phyloP scores from a whole-genome alignment of 2,797 vertebrate genomes.

The Lophius americanus region DNA sequence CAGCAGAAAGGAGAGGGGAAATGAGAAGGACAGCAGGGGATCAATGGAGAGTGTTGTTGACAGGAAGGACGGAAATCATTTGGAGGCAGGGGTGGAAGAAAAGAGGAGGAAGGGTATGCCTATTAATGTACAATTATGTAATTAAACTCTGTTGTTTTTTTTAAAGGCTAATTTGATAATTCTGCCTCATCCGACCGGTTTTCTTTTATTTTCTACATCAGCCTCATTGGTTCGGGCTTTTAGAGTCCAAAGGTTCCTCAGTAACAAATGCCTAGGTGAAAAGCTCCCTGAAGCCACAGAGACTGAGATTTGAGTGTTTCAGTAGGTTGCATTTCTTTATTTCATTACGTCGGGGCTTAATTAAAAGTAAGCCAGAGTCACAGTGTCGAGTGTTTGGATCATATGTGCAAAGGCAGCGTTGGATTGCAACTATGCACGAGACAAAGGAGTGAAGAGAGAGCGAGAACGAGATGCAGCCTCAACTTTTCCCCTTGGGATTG shows the following conservation, averaged over 20 bases:
- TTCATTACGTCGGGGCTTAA: background rate
- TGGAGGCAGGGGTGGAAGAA: background rate
- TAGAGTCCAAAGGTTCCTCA: background rate
- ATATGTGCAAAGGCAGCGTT: slow-evolving; percentile 13
- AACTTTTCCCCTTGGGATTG: slow-evolving; percentile 76
- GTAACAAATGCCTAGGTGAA: slow-evolving; percentile 2
- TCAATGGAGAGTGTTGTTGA: slow-evolving; percentile 8
- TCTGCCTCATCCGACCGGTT: background rate
- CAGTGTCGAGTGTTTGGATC: background rate
- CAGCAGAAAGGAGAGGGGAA: background rate
- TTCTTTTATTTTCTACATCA: background rate
- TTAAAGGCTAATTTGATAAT: background rate
- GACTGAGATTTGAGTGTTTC: slow-evolving; percentile 3
- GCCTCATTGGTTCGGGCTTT: background rate
- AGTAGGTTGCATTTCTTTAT: slow-evolving; percentile 20
- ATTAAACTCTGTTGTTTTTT: too few relatives aligned
- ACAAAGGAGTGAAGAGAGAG: slow-evolving; percentile 56
- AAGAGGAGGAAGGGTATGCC: background rate
- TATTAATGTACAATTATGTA: too few relatives aligned
- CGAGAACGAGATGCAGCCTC: slow-evolving; percentile 60
- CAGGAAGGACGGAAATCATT: slow-evolving; percentile 25
- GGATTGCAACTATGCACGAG: slow-evolving; percentile 46
- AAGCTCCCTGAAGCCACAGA: background rate
- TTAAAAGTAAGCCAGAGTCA: slow-evolving; percentile 21
- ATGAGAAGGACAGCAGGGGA: slow-evolving; percentile 11